A percentile compares a stretch with the other conserved stretches of the same genome.
phyloP scores from a whole-genome alignment of 1,140 invertebrate genomes.

The Oncopodura yosiiana region DNA sequence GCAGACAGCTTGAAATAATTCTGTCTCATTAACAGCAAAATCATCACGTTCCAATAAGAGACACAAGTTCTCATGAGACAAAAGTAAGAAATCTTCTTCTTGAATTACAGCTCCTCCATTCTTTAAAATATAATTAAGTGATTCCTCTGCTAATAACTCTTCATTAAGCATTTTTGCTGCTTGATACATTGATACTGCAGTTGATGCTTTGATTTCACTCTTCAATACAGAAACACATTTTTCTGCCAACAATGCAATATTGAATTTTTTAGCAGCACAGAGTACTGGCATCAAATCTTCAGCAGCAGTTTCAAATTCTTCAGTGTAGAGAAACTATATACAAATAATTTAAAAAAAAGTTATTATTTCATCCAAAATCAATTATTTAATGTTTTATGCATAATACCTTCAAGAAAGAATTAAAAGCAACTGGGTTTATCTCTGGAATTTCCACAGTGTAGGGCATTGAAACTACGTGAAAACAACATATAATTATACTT shows the following conservation, averaged over 20 bases:
- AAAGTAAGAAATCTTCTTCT: slow-evolving; percentile 19
- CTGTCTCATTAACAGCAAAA: slow-evolving; percentile 18
- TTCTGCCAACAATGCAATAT: slow-evolving; percentile 15
- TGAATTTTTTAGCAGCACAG: slow-evolving; percentile 20
- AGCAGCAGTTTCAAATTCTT: slow-evolving; percentile 20
- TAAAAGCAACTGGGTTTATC: slow-evolving; percentile 15
- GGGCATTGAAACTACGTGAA: too few relatives aligned
- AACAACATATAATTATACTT: too few relatives aligned
- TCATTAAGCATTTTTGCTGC: slow-evolving; percentile 18
- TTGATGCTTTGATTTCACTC: slow-evolving; percentile 18
- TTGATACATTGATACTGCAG: slow-evolving; percentile 21
- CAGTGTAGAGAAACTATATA: slow-evolving; percentile 18
- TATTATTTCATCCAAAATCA: background rate
- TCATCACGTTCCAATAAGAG: slow-evolving; percentile 19
- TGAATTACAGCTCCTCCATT: slow-evolving; percentile 16
- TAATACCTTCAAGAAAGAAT: slow-evolving; percentile 19
- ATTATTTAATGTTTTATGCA: background rate
- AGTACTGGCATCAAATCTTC: slow-evolving; percentile 25
- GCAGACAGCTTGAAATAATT: slow-evolving; percentile 19
- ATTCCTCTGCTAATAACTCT: slow-evolving; percentile 18
- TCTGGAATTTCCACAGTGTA: slow-evolving; percentile 25
- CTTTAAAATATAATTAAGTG: slow-evolving; percentile 19
- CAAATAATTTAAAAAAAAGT: background rate
- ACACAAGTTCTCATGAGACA: slow-evolving; percentile 17
- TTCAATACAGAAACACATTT: slow-evolving; percentile 21